Evolutionary conservation across 2,888 invertebrate species (phyloP).

Genomic region (Belgica antarctica): DNA sequence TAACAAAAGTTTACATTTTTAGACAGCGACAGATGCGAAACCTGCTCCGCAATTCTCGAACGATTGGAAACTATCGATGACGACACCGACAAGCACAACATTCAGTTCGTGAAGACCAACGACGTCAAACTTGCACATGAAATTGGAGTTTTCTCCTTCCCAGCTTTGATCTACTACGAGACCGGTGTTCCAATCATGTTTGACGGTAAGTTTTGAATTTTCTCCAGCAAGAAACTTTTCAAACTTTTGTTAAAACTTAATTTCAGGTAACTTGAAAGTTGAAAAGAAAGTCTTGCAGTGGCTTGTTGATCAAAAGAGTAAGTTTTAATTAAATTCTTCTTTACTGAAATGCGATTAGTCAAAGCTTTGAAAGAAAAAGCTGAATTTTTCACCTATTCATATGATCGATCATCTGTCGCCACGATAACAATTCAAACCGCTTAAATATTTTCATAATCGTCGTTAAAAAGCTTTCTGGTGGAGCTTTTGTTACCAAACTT

Average conservation of each 20-base stretch:
- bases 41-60: constrained; percentile 80
- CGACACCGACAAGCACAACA: constrained; percentile 87
- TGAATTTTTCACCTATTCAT: constrained; percentile 2
- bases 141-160: constrained; percentile 88
- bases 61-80: constrained; percentile 90
- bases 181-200: constrained; percentile 92
- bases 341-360: constrained; percentile 23
- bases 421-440: neutral
- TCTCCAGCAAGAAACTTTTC: neutral
- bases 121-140: constrained; percentile 86
- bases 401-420: neutral
- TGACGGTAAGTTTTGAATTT: constrained; percentile 69
- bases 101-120: constrained; percentile 90
- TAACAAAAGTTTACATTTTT: constrained; percentile 44
- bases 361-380: constrained; percentile 5
- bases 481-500: constrained; percentile 31
- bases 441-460: neutral
- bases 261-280: constrained; percentile 86
- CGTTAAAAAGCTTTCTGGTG: constrained; percentile 37
- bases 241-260: constrained; percentile 46
- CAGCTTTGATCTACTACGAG: constrained; percentile 88
- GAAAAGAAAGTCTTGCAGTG: constrained; percentile 94
- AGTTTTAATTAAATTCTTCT: constrained; percentile 63
- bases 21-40: constrained; percentile 82
- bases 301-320: constrained; percentile 95